Percentiles rank a stretch among this genome's conserved stretches.
Conservation (phyloP, 2,113 vertebrate species). For the Ploceus nigricollis region DNA sequence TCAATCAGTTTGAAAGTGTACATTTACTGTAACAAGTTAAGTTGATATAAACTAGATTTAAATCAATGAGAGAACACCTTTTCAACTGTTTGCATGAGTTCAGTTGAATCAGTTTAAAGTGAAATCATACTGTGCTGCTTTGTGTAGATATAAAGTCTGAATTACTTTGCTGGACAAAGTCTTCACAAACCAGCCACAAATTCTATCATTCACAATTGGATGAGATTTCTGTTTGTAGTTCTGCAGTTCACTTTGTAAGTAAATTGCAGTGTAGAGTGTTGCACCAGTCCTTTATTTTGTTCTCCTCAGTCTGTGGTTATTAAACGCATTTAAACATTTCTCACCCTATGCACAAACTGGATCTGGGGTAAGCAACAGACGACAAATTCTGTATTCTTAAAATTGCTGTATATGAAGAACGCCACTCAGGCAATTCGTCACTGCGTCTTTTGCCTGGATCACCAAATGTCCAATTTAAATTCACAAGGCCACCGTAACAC, state of each 20-base stretch:
- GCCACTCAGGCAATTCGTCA: too few species aligned
- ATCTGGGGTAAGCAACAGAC: not conserved
- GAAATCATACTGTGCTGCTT: not conserved
- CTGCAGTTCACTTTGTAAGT: not conserved
- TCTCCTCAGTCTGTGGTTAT: not conserved
- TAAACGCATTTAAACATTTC: not conserved
- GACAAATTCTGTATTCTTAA: not conserved
- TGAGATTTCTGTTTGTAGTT: too few species aligned
- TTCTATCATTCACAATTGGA: not conserved
- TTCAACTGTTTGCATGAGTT: not conserved
- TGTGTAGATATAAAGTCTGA: not conserved
- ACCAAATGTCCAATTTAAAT: accelerated
- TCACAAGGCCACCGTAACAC: accelerated
- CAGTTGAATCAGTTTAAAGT: not conserved
- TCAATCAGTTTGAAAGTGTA: not conserved
- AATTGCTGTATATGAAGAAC: accelerated
- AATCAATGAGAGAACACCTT: not conserved
- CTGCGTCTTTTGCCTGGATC: accelerated
- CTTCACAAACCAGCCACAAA: not conserved
- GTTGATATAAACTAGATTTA: not conserved
- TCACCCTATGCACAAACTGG: not conserved
- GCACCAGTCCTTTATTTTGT: not conserved
- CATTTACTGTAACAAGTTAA: not conserved
- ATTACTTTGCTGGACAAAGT: not conserved
- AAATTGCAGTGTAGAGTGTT: accelerated